These are phyloP conservation scores for Danio choprae DNA, from an alignment of 2,797 vertebrate genomes.

Conservation along the genomic window DNA sequence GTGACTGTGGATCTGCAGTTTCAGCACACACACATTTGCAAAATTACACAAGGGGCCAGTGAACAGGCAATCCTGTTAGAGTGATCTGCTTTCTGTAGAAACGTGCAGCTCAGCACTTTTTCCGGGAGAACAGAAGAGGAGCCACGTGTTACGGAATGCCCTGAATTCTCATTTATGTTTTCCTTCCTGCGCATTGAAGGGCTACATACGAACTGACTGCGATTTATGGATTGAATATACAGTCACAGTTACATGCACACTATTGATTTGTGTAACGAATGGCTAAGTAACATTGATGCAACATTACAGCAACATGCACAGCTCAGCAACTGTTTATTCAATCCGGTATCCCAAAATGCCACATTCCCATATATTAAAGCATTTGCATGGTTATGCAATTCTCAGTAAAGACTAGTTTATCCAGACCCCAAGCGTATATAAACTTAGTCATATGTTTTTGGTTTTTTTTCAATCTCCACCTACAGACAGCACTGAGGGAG, in stretches of 20 bases:
- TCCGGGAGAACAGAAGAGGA: slow-evolving; percentile 26
- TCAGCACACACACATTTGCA: slow-evolving; percentile 41
- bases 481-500: slow-evolving; percentile 14
- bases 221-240: background rate
- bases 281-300: slow-evolving; percentile 35
- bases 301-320: slow-evolving; percentile 34
- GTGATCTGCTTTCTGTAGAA: slow-evolving; percentile 55
- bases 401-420: slow-evolving; percentile 27
- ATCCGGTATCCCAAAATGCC: background rate
- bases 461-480: slow-evolving; percentile 19
- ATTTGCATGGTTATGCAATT: slow-evolving; percentile 43
- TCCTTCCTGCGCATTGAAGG: background rate
- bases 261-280: slow-evolving; percentile 34
- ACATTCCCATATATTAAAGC: slow-evolving; percentile 3
- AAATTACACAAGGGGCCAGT: slow-evolving; percentile 55
- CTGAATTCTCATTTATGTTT: slow-evolving; percentile 21
- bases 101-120: slow-evolving; percentile 57
- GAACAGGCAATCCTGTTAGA: slow-evolving; percentile 60
- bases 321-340: slow-evolving; percentile 20
- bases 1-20: slow-evolving; percentile 15
- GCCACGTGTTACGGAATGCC: slow-evolving; percentile 19
- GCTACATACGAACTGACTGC: background rate
- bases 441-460: slow-evolving; percentile 35
- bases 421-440: slow-evolving; percentile 16
- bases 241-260: slow-evolving; percentile 5